A percentile compares a stretch with the other conserved stretches of the same genome.
phyloP scores from a whole-genome alignment of 2,888 invertebrate genomes.

The Archips crataeganus region DNA sequence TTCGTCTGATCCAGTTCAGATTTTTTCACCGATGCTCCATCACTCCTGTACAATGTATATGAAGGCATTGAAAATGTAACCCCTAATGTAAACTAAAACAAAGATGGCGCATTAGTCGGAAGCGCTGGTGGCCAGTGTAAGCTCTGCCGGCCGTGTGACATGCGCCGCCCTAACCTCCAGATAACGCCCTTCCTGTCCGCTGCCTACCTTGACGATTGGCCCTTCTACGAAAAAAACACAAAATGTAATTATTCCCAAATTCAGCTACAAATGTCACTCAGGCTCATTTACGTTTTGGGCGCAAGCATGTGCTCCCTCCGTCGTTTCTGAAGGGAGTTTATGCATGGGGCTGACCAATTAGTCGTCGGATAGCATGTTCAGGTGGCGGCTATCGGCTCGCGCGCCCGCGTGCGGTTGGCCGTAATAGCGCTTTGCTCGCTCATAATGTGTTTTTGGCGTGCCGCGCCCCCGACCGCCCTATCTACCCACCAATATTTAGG shows the following conservation, averaged over 20 bases:
- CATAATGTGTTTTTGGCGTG: slow-evolving; percentile 83
- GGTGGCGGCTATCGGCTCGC: slow-evolving; percentile 74
- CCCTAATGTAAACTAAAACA: slow-evolving; percentile 55
- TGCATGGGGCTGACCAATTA: slow-evolving; percentile 79
- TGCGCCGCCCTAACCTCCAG: slow-evolving; percentile 72
- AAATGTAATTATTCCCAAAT: slow-evolving; percentile 59
- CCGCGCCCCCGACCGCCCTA: slow-evolving; percentile 74
- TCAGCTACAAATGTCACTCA: slow-evolving; percentile 46
- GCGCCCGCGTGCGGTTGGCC: slow-evolving; percentile 79
- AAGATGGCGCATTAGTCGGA: slow-evolving; percentile 68
- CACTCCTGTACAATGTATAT: no score
- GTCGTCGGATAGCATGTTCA: slow-evolving; percentile 78
- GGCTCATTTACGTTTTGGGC: slow-evolving; percentile 65
- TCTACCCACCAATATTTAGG: slow-evolving; percentile 76
- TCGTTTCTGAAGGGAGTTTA: slow-evolving; percentile 76
- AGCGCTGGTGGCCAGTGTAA: slow-evolving; percentile 68
- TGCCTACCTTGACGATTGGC: slow-evolving; percentile 67
- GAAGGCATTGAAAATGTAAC: neutral
- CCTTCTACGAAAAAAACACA: slow-evolving; percentile 57
- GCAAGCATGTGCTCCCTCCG: slow-evolving; percentile 66
- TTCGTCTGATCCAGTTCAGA: no score
- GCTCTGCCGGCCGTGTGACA: slow-evolving; percentile 72
- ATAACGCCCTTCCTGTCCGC: slow-evolving; percentile 68
- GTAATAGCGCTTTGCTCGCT: slow-evolving; percentile 77
- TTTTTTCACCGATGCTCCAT: no score